Base-by-base conservation (phyloP, 2,888 invertebrate genomes). In the Allacma fusca region DNA sequence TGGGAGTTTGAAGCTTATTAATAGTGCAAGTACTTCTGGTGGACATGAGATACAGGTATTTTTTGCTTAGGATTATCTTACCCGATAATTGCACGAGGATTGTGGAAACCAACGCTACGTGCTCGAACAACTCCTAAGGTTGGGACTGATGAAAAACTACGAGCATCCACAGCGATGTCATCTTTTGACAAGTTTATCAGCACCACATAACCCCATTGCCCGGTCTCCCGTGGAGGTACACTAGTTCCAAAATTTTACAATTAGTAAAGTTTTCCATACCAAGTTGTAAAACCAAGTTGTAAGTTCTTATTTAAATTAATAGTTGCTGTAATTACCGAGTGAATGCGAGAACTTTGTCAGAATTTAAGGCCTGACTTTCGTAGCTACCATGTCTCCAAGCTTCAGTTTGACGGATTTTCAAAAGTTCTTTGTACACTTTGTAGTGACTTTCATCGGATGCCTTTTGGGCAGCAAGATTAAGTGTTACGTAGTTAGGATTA, bases 301-400 rank as follows among this genome's bases (percentile, higher is more conserved):
- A n/a, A n/a, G n/a, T n/a, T n/a, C n/a, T n/a, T n/a, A n/a, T n/a
- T n/a, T n/a, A n/a, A n/a, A n/a, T n/a, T n/a, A n/a, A n/a, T n/a
- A n/a, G n/a, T n/a, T n/a, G n/a, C n/a, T n/a, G 12, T 1, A 62
- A 62, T 65, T 43, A 69, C 69, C 69, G 40, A 1, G 69, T 23
- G 23, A 69, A 69, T 2, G 44, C 69, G 23, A 69, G 34, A 23
- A 83, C 78, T 29, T 67, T 23, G 75, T 87, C 87, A 77, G 71
- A 40, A 34, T 90, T 89, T 4, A 87, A 68, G 50, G 86, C 80
- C 43, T 82, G 80, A 28, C 80, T 65, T 34, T 85, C 85, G 0
- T 84, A 85, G 0, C 84, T 83, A 0, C 94, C 94, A 86, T 92
- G 90, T 88, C 91, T 80, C 79, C 81, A 82, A 5, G 75, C 71